Evolutionary conservation across 2,888 invertebrate species (phyloP).

Genomic region (Temnothorax rugatulus): DNA sequence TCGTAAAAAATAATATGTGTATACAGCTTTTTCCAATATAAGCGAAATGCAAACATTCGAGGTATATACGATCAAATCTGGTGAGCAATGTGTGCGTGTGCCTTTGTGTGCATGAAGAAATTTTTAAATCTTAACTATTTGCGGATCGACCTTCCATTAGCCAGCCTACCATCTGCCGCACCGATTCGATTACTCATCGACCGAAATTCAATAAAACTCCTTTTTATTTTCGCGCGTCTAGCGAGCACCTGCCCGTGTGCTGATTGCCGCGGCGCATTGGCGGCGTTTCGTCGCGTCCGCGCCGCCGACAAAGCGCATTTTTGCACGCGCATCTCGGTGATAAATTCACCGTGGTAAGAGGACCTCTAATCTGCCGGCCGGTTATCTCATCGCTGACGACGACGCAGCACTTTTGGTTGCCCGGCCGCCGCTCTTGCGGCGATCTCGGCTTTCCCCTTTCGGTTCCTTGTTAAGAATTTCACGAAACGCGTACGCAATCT

Average conservation of each 20-base stretch:
- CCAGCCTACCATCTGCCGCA: conserved; percentile 15
- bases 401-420: conserved; percentile 69
- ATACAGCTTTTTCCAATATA: not conserved
- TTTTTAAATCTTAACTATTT: conserved; percentile 42
- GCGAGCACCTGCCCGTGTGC: conserved; percentile 47
- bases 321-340: conserved; percentile 73
- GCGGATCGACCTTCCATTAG: conserved; percentile 49
- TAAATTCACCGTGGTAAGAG: conserved; percentile 71
- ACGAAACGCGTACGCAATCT: conserved; percentile 62
- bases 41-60: conserved; percentile 9
- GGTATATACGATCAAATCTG: not conserved
- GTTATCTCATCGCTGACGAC: conserved; percentile 70
- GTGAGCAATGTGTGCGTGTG: not conserved
- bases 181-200: conserved; percentile 60
- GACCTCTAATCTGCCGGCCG: conserved; percentile 72
- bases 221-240: conserved; percentile 31
- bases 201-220: conserved; percentile 62
- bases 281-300: conserved; percentile 25
- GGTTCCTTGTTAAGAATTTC: conserved; percentile 67
- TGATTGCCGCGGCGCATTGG: conserved; percentile 40
- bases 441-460: conserved; percentile 58
- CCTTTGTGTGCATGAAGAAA: not conserved
- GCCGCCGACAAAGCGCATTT: conserved; percentile 77
- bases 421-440: conserved; percentile 32
- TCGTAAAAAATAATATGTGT: not conserved